Base-by-base conservation (phyloP, 2,888 invertebrate species). In the Neoascia interrupta region DNA sequence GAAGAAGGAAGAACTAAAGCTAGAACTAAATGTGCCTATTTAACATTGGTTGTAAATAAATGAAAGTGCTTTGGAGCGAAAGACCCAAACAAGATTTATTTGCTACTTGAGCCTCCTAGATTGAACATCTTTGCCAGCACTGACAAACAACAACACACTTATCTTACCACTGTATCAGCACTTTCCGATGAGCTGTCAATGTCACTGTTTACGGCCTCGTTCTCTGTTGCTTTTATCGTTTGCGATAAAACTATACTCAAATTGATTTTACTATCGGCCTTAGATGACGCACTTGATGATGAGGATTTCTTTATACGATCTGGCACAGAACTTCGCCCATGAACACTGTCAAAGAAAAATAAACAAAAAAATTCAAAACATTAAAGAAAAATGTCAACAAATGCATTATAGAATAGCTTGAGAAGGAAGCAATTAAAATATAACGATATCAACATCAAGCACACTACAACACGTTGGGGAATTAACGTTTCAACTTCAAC, bases 161-260 rank as follows among this genome's bases (percentile, higher is more conserved):
- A 69, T 36, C 26, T 54, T 63, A 60, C 83, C 64, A 53, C 37
- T 6, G 31, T 54, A 13, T 81, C 81, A 31, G 36, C 60, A 15
- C 73, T 63, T 53, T 85, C 86, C 2, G 84, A 82, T 56, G 82
- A 82, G 58, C 84, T 85, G 11, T 85, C 86, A 34, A 83, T 81
- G 64, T 85, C 85, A 60, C 84, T 86, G 21, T 81, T 82, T 3
- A 60, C 45, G 34, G 79, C 68, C 54, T 87, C 86, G 73, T 81
- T 82, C 49, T 85, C 85, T 54, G 83, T 84, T 15, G 89, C 89
- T 73, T 87, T 86, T n/a, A 89, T 87, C 15, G 90, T 90, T 76
- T 91, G 91, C 0, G 91, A 90, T 54, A 93, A 85, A 82, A 92
- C 91, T 74, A 93, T 92, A 60, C 91, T 91, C 34, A 92, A 88